These are phyloP conservation scores for Pollenia labialis DNA, from an alignment of 2,888 invertebrate species.

Conservation along the genomic window DNA sequence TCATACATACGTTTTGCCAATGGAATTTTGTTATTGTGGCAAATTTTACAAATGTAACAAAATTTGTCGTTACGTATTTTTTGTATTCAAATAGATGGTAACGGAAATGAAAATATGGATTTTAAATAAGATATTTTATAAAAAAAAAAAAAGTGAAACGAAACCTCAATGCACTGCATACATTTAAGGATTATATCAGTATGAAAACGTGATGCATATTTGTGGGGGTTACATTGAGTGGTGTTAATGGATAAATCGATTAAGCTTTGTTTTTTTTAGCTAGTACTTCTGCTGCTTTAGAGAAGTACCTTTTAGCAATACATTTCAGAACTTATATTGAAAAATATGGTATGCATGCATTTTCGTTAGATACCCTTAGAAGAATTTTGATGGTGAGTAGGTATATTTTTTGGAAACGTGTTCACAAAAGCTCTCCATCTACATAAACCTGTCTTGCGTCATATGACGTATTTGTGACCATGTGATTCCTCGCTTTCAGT, in stretches of 20 bases:
- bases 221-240: background rate
- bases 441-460: no score
- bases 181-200: slow-evolving; percentile 5
- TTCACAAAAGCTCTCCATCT: no score
- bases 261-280: slow-evolving; percentile 35
- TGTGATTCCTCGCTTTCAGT: no score
- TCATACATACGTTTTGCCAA: slow-evolving; percentile 1
- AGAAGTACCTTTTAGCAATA: background rate
- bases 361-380: no score
- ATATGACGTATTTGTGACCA: no score
- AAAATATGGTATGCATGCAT: no score
- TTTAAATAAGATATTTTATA: slow-evolving; percentile 30
- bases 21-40: slow-evolving; percentile 26
- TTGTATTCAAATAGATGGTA: background rate
- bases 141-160: background rate
- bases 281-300: no score
- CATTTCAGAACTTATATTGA: no score
- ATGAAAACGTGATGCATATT: slow-evolving; percentile 53
- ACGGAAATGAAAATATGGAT: slow-evolving; percentile 46
- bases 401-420: no score
- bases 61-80: slow-evolving; percentile 14
- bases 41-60: slow-evolving; percentile 32
- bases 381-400: no score
- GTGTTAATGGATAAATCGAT: slow-evolving; percentile 51
- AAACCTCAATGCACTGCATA: slow-evolving; percentile 28